Conservation (phyloP, 2,113 vertebrate genomes). For the Picathartes gymnocephalus region DNA sequence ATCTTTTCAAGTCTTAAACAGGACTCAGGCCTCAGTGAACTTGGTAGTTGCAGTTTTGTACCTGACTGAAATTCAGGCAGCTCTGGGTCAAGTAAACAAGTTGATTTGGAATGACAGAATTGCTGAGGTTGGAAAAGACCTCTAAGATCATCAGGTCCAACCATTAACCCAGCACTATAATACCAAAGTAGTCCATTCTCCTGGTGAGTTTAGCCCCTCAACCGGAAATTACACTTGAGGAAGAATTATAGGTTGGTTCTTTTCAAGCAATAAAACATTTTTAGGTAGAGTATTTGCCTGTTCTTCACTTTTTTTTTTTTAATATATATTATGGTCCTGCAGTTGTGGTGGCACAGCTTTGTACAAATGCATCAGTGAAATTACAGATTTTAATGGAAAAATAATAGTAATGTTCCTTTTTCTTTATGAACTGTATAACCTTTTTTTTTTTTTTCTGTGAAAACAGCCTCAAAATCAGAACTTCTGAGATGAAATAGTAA, state of each 20-base stretch:
- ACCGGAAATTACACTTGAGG: neutral
- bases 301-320: neutral
- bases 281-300: neutral
- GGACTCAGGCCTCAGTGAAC: neutral
- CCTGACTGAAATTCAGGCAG: neutral
- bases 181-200: neutral
- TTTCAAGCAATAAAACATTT: neutral
- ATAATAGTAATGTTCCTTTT: neutral
- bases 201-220: neutral
- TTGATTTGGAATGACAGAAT: neutral
- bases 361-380: neutral
- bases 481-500: neutral
- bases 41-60: neutral
- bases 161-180: neutral
- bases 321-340: accelerated
- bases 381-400: neutral
- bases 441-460: accelerated
- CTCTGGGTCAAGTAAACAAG: neutral
- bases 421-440: neutral
- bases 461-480: neutral
- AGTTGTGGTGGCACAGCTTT: neutral
- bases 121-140: neutral
- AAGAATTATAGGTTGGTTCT: neutral
- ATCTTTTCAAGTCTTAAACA: neutral
- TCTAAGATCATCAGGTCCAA: neutral